These are phyloP conservation scores for Drosophila suboccidentalis DNA, from an alignment of 2,888 invertebrate species.

Conservation along the genomic window DNA sequence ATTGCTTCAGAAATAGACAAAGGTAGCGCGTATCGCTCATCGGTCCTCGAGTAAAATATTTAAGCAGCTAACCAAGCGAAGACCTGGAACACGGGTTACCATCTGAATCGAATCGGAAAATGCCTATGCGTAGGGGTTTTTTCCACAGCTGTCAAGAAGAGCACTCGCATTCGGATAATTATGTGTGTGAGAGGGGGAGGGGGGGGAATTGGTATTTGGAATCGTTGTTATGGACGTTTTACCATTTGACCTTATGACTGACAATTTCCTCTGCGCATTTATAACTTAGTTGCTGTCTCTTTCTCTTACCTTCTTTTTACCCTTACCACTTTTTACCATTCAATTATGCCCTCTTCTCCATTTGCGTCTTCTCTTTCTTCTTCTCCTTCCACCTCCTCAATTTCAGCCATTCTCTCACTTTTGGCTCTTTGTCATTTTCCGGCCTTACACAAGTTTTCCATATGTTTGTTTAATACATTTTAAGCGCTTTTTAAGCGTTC, in stretches of 20 bases:
- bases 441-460: slow-evolving; percentile 73
- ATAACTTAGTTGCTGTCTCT: slow-evolving; percentile 36
- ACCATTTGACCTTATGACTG: slow-evolving; percentile 77
- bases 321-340: slow-evolving; percentile 59
- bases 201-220: slow-evolving; percentile 31
- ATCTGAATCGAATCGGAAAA: slow-evolving; percentile 26
- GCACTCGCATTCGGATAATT: slow-evolving; percentile 60
- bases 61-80: slow-evolving; percentile 72
- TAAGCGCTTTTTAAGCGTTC: slow-evolving; percentile 82
- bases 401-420: slow-evolving; percentile 5
- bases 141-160: slow-evolving; percentile 71
- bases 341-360: slow-evolving; percentile 65
- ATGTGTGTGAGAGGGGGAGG: slow-evolving; percentile 31
- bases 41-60: slow-evolving; percentile 52
- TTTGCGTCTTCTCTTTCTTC: neutral
- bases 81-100: slow-evolving; percentile 7
- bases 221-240: slow-evolving; percentile 41
- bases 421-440: slow-evolving; percentile 63
- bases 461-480: slow-evolving; percentile 79
- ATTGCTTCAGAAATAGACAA: slow-evolving; percentile 76
- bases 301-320: slow-evolving; percentile 4
- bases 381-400: neutral
- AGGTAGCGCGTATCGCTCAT: slow-evolving; percentile 25
- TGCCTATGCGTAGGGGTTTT: slow-evolving; percentile 76
- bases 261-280: slow-evolving; percentile 75